Percentiles rank a stretch among this genome's conserved stretches.
These are phyloP conservation scores for Montipora capricornis DNA, from an alignment of 64 coral and sea anemone genomes.

Conservation along the genomic window DNA sequence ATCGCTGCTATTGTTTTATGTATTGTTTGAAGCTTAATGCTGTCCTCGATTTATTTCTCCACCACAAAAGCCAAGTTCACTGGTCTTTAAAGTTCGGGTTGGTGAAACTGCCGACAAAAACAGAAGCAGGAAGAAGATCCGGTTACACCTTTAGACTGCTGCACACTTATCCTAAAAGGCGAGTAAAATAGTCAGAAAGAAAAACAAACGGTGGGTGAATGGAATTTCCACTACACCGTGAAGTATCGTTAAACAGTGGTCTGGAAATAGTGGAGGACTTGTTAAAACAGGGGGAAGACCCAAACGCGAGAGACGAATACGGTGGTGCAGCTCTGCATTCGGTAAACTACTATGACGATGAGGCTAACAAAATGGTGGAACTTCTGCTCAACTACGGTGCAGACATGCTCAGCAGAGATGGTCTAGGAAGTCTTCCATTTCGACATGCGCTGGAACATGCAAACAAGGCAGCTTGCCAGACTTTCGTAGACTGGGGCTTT, in stretches of 20 bases:
- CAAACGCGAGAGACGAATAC: slow-evolving; percentile 13
- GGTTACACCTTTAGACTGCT: no score
- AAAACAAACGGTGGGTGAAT: not conserved
- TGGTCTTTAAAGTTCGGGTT: no score
- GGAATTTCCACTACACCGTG: slow-evolving; percentile 21
- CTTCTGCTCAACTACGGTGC: slow-evolving; percentile 17
- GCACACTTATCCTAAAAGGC: no score
- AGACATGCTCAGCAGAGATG: not conserved
- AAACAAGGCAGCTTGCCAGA: slow-evolving; percentile 21
- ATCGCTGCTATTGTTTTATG: no score
- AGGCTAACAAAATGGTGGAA: slow-evolving; percentile 25
- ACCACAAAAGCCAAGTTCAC: no score
- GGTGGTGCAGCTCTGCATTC: not conserved
- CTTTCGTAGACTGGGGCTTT: slow-evolving; percentile 29
- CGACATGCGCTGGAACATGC: slow-evolving; percentile 13
- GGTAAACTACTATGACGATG: slow-evolving; percentile 13
- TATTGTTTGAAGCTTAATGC: no score
- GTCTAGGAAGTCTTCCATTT: slow-evolving; percentile 12
- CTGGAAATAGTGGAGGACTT: slow-evolving; percentile 23
- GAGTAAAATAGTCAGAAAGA: no score
- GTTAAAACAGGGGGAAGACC: slow-evolving; percentile 20
- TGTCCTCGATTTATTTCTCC: no score
- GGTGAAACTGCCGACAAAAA: no score
- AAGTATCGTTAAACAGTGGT: slow-evolving; percentile 13
- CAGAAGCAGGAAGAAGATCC: no score